Percentiles rank a stretch among this genome's conserved stretches.
phyloP scores from a whole-genome alignment of 2,797 vertebrate genomes.

The Hemibagrus guttatus region DNA sequence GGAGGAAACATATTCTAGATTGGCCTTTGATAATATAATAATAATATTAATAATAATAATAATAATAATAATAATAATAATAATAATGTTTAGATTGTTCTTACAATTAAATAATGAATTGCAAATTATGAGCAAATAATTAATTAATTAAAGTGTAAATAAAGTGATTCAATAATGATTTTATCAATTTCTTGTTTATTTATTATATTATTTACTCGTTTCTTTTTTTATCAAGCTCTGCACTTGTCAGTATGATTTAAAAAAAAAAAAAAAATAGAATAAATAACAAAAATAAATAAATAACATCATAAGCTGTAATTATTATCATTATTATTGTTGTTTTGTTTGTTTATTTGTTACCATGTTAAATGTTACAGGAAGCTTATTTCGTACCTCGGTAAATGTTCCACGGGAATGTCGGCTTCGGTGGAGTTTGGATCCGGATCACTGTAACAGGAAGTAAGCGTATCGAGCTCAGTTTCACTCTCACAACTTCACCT shows the following conservation, averaged over 20 bases:
- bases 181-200: background rate
- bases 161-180: too few species aligned
- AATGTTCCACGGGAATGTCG: conserved; percentile 83
- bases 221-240: background rate
- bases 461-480: background rate
- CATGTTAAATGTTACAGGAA: too few species aligned
- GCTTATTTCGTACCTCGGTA: conserved; percentile 79
- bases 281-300: background rate
- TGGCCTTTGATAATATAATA: too few species aligned
- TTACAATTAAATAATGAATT: too few species aligned
- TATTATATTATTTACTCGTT: background rate
- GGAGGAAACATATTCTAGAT: background rate
- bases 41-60: too few species aligned
- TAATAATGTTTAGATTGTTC: too few species aligned
- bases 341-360: background rate
- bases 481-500: background rate
- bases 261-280: background rate
- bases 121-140: too few species aligned
- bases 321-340: background rate
- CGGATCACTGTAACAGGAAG: conserved; percentile 73
- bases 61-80: too few species aligned
- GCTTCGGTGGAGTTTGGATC: conserved; percentile 80
- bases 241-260: background rate
- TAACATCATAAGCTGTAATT: background rate
- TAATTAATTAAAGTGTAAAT: too few species aligned